Evolutionary conservation across 2,888 invertebrate species (phyloP).

Genomic region (Drosophila leonis): DNA sequence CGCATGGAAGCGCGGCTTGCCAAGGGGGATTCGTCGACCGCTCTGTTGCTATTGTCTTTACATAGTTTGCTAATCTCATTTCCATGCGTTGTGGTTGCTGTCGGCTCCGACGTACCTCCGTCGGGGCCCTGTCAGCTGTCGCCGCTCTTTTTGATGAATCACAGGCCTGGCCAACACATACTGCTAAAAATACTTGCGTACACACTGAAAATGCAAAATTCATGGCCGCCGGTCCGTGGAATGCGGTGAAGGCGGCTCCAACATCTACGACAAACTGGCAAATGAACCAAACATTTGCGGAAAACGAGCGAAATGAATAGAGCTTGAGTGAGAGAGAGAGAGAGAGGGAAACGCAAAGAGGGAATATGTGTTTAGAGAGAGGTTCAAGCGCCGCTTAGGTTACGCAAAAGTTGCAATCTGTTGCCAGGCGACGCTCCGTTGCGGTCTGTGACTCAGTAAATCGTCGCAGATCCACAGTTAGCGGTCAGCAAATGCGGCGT

Average conservation of each 20-base stretch:
- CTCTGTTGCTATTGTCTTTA: constrained; percentile 59
- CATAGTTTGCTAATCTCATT: constrained; percentile 68
- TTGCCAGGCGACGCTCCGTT: constrained; percentile 54
- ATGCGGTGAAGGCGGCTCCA: constrained; percentile 67
- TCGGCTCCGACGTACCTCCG: constrained; percentile 39
- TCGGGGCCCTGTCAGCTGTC: constrained; percentile 67
- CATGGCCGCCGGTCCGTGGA: constrained; percentile 61
- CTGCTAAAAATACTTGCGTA: constrained; percentile 68
- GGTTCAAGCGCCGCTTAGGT: constrained; percentile 56
- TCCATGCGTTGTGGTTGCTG: constrained; percentile 69
- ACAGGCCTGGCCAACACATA: constrained; percentile 67
- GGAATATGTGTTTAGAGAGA: constrained; percentile 4
- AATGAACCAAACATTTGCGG: constrained; percentile 50
- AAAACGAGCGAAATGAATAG: constrained; percentile 6
- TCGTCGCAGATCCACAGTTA: constrained; percentile 30
- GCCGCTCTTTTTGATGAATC: constrained; percentile 78
- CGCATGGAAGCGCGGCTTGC: constrained; percentile 38
- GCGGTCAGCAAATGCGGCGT: constrained; percentile 43
- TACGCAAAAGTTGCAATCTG: constrained; percentile 74
- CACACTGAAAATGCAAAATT: constrained; percentile 62
- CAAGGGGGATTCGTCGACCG: constrained; percentile 13
- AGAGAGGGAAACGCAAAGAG: background rate
- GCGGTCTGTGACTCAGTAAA: constrained; percentile 51
- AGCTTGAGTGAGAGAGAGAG: background rate
- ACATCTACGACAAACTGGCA: constrained; percentile 51